These are phyloP conservation scores for Tauraco hartlaubi DNA, from an alignment of 2,797 vertebrate species.

Conservation along the genomic window DNA sequence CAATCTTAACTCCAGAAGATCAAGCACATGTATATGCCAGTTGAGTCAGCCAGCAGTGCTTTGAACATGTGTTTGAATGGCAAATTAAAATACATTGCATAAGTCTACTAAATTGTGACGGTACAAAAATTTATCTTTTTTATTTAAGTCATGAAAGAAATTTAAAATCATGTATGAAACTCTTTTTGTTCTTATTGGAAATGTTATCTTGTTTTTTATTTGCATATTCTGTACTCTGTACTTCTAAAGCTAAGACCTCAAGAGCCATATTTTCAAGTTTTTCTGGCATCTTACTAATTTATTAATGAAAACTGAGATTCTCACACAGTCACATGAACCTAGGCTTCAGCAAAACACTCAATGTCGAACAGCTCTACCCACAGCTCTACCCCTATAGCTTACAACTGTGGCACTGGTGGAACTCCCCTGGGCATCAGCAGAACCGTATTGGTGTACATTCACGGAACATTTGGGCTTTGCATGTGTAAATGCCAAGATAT, in stretches of 20 bases:
- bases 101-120: not conserved
- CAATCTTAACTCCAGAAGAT: not conserved
- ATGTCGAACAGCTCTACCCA: not conserved
- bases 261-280: not conserved
- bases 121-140: not conserved
- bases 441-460: not conserved
- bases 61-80: not conserved
- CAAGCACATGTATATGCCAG: not conserved
- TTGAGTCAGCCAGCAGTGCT: not conserved
- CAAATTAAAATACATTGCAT: not conserved
- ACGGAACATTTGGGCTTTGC: not conserved
- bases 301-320: not conserved
- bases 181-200: not conserved
- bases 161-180: not conserved
- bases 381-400: not conserved
- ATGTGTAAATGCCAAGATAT: not conserved
- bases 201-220: not conserved
- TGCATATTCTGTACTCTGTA: not conserved
- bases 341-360: not conserved
- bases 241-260: not conserved
- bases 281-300: not conserved
- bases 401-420: not conserved
- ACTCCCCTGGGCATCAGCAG: not conserved
- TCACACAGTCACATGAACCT: not conserved
- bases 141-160: not conserved